Conservation (phyloP, 2,888 invertebrate genomes). For the Caenorhabditis sp. region DNA sequence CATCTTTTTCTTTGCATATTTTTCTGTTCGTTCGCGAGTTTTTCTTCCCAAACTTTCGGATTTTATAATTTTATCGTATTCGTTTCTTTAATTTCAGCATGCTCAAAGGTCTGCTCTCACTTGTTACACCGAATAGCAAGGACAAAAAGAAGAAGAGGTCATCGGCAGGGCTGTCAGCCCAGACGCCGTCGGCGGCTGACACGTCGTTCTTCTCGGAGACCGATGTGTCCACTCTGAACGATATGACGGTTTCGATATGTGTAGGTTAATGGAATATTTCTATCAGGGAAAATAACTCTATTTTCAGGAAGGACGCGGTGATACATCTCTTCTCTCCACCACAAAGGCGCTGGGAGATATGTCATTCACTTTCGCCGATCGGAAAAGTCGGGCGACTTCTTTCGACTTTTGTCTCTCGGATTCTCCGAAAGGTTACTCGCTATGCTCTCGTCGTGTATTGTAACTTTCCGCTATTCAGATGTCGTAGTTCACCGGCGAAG, state of each 20-base stretch:
- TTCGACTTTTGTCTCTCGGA: constrained; percentile 47
- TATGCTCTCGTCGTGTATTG: neutral
- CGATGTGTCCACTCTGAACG: constrained; percentile 38
- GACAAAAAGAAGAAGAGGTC: constrained; percentile 45
- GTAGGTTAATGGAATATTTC: constrained; percentile 10
- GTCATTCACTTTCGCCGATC: constrained; percentile 17
- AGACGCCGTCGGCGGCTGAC: constrained; percentile 1
- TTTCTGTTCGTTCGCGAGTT: too few species aligned
- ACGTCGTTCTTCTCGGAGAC: constrained; percentile 40
- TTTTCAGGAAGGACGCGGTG: constrained; percentile 24
- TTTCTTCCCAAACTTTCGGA: too few species aligned
- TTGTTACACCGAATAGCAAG: constrained; percentile 42
- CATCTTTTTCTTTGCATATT: too few species aligned
- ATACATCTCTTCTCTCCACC: constrained; percentile 16
- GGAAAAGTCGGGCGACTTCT: constrained; percentile 40
- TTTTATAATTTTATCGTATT: neutral
- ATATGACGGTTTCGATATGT: constrained; percentile 25
- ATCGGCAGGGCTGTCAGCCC: constrained; percentile 9
- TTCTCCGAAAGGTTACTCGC: constrained; percentile 10
- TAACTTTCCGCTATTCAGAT: constrained; percentile 5
- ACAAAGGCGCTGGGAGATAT: constrained; percentile 17
- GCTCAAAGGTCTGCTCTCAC: constrained; percentile 57
- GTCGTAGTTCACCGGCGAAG: constrained; percentile 51
- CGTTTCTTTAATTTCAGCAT: constrained; percentile 24
- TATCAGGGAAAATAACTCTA: neutral